Evolutionary conservation across 2,888 invertebrate species (phyloP), one percentile per base, ranked within the genome.

Genomic region (Buathra laborator): DNA sequence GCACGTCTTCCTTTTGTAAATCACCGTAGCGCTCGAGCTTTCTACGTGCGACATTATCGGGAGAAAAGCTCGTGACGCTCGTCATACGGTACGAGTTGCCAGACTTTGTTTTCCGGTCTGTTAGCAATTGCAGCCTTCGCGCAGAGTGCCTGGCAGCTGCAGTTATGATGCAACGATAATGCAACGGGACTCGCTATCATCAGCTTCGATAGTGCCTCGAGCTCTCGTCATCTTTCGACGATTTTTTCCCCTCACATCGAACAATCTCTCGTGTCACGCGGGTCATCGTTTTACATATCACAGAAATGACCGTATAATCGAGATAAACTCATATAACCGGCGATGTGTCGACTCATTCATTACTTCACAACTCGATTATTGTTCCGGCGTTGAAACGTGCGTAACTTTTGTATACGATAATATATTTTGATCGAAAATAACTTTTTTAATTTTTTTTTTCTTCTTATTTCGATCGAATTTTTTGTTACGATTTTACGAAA

Each of bases 11-110:
- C 24, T 64, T 48, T 62, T 7, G 48, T 48, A 75, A 75, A 75
- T 75, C 64, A 75, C 74, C 74, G 74, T 75, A 51, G 64, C 74
- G 74, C 44, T 29, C 32, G 14, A 59, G 46, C 74, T 74, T 46
- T 46, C 62, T 37, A 48, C 74, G 74, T 64, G 32, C 46, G 62
- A 64, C 46, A 29, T 29, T 37, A 75, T 75, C 74, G 74, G 74
- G 24, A 37, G 37, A 32, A 75, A 64, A 64, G 62, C 74, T 64
- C 64, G 74, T 64, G 74, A 75, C 62, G 29, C 14, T 32, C 62
- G 62, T 62, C 62, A 62, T 29, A 32, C 12, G 48, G 48, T 48
- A 48, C 29, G 29, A 32, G 74, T 12, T 64, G 74, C 64, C 74
- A 75, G 64, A 75, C 46, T 46, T 62, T 62, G 24, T 14, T 46